phyloP scores from a whole-genome alignment of 2,888 invertebrate genomes.

The Abscondita cerata region DNA sequence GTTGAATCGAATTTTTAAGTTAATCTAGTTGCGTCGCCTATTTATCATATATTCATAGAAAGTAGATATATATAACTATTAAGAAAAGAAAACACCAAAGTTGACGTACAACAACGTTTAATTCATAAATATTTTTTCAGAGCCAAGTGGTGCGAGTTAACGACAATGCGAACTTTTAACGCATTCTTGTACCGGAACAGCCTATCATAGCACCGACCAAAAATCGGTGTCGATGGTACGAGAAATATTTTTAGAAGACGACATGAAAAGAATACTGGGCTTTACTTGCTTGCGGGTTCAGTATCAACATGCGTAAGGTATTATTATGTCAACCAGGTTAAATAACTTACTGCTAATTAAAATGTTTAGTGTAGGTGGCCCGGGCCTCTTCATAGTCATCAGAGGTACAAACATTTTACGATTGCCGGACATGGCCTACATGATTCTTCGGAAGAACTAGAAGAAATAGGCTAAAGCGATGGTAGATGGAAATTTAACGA shows the following conservation, averaged over 20 bases:
- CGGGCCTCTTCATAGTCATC: slow-evolving; percentile 83
- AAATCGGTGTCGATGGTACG: slow-evolving; percentile 74
- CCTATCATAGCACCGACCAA: slow-evolving; percentile 66
- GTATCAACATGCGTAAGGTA: slow-evolving; percentile 80
- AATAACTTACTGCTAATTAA: background rate
- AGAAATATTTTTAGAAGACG: slow-evolving; percentile 73
- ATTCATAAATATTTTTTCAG: slow-evolving; percentile 55
- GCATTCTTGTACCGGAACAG: slow-evolving; percentile 70
- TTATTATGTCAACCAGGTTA: slow-evolving; percentile 20
- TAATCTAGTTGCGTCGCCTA: too few relatives aligned
- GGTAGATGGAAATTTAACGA: slow-evolving; percentile 46
- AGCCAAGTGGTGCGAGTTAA: slow-evolving; percentile 66
- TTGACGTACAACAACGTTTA: too few relatives aligned
- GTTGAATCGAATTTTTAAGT: too few relatives aligned
- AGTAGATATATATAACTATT: too few relatives aligned
- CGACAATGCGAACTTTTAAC: slow-evolving; percentile 78
- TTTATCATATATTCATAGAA: too few relatives aligned
- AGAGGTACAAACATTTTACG: slow-evolving; percentile 81
- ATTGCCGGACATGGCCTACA: slow-evolving; percentile 82
- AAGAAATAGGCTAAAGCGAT: slow-evolving; percentile 62
- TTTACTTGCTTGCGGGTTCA: slow-evolving; percentile 77
- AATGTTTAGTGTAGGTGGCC: slow-evolving; percentile 65
- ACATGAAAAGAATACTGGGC: slow-evolving; percentile 87
- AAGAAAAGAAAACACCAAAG: too few relatives aligned
- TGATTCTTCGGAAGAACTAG: slow-evolving; percentile 79